Conservation (phyloP, 2,113 vertebrate genomes). For the human (Homo sapiens) region DNA sequence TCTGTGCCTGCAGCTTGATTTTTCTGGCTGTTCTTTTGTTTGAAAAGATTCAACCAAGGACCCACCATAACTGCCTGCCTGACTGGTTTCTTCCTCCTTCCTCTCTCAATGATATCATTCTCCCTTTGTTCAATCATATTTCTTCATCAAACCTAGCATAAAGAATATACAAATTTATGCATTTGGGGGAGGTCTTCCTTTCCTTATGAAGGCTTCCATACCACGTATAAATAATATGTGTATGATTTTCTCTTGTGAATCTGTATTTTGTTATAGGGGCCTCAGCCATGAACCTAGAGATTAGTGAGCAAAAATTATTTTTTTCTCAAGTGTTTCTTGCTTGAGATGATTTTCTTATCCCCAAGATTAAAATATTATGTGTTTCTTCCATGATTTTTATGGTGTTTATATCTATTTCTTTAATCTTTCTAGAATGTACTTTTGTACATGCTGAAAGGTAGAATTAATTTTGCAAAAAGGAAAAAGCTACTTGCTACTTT, state of each 20-base stretch:
- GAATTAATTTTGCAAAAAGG: not conserved
- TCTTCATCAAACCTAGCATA: not conserved
- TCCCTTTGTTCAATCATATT: not conserved
- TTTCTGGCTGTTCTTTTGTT: too few relatives aligned
- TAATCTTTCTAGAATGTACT: not conserved
- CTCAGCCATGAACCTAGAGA: not conserved
- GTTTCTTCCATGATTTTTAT: not conserved
- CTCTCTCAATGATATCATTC: too few relatives aligned
- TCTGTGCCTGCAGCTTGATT: too few relatives aligned
- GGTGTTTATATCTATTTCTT: not conserved
- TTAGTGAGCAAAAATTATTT: not conserved
- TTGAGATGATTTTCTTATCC: not conserved
- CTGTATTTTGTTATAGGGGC: not conserved
- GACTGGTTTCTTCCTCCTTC: too few relatives aligned
- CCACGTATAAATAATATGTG: not conserved
- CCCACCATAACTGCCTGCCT: too few relatives aligned
- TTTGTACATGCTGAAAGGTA: not conserved
- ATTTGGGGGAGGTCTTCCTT: not conserved
- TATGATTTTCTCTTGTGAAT: not conserved
- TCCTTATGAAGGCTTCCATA: not conserved
- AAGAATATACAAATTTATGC: not conserved
- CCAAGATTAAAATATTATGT: slow-evolving; percentile 6
- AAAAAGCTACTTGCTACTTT: not conserved
- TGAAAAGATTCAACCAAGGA: too few relatives aligned
- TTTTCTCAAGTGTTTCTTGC: not conserved